phyloP scores from a whole-genome alignment of 2,113 vertebrate species.

The Anseranas semipalmata region DNA sequence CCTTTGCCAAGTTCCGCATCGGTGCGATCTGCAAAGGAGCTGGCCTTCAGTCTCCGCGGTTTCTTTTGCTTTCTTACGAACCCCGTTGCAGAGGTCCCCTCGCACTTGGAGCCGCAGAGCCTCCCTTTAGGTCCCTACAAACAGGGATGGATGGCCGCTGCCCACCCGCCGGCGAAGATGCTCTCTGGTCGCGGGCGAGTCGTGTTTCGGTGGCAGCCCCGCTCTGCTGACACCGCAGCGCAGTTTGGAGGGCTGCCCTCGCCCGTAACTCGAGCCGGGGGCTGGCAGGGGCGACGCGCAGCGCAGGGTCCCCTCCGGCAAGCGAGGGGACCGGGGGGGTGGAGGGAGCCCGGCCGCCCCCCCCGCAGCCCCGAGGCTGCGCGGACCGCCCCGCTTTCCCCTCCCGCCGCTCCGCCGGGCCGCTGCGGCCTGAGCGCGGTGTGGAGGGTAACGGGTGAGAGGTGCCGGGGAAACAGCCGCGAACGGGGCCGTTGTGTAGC shows the following conservation, averaged over 20 bases:
- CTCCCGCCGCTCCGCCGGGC: neutral
- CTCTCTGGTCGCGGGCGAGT: neutral
- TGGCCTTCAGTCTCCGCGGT: neutral
- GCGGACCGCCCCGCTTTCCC: neutral
- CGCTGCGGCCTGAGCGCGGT: neutral
- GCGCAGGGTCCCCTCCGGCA: neutral
- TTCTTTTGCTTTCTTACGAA: neutral
- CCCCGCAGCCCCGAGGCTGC: neutral
- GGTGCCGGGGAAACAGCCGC: constrained; percentile 1
- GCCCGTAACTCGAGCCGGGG: neutral
- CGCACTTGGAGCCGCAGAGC: neutral
- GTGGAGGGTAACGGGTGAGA: constrained; percentile 41
- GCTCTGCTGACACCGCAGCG: constrained; percentile 1
- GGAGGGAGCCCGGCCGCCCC: neutral
- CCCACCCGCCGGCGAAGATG: neutral
- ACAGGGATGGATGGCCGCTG: neutral
- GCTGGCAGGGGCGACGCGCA: neutral
- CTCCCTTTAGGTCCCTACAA: neutral
- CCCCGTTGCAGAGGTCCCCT: neutral
- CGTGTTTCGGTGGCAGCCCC: neutral
- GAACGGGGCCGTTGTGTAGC: neutral
- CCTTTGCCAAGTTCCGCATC: neutral
- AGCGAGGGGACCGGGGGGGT: neutral
- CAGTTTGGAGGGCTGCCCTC: neutral
- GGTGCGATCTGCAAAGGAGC: neutral